Evolutionary conservation across 2,888 invertebrate species (phyloP).

Genomic region (Uropetala carovei): DNA sequence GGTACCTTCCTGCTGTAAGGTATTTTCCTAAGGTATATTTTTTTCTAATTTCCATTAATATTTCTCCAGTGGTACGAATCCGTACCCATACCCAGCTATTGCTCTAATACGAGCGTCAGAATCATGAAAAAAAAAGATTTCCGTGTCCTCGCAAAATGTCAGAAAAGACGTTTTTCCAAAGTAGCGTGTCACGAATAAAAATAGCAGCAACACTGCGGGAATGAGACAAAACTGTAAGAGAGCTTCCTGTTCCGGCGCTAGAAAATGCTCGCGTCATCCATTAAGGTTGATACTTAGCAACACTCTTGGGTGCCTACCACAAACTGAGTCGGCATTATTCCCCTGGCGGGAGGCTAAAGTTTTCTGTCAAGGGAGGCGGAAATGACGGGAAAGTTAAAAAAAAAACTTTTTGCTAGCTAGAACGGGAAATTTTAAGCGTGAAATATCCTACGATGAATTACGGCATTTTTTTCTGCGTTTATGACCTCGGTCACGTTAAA

Average conservation of each 20-base stretch:
- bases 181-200: neutral
- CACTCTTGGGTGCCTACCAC: neutral
- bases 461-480: too few relatives aligned
- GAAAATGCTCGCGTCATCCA: neutral
- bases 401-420: too few relatives aligned
- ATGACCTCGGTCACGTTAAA: too few relatives aligned
- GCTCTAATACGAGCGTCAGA: too few relatives aligned
- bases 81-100: too few relatives aligned
- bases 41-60: too few relatives aligned
- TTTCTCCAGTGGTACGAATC: too few relatives aligned
- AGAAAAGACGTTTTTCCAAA: neutral
- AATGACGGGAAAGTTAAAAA: too few relatives aligned
- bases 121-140: neutral
- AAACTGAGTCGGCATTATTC: neutral
- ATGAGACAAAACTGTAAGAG: neutral
- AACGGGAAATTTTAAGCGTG: too few relatives aligned
- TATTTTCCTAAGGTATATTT: too few relatives aligned
- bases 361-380: neutral
- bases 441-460: too few relatives aligned
- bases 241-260: neutral
- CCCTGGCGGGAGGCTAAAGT: neutral
- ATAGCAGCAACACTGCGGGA: neutral
- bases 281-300: neutral
- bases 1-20: too few relatives aligned
- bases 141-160: neutral